Evolutionary conservation across 2,888 invertebrate species (phyloP).

Genomic region (Tetragnatha montana): DNA sequence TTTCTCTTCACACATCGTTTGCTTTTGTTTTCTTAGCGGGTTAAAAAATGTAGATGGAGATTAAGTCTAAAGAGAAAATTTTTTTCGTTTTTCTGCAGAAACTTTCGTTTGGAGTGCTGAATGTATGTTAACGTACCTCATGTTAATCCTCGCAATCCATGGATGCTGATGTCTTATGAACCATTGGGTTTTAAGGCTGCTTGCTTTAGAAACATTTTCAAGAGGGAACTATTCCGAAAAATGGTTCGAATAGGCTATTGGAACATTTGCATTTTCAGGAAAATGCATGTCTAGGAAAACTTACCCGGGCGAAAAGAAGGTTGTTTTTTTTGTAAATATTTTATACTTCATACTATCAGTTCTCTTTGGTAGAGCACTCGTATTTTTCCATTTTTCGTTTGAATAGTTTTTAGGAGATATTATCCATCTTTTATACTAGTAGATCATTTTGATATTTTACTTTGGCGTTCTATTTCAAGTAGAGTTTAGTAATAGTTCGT

Average conservation of each 20-base stretch:
- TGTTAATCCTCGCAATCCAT: conserved; percentile 42
- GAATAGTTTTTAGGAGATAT: not conserved
- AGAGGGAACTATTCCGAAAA: not conserved
- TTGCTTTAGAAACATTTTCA: not conserved
- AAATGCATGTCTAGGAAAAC: not conserved
- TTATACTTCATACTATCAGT: not conserved
- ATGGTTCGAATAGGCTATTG: not conserved
- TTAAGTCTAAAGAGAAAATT: conserved; percentile 45
- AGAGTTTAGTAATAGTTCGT: not conserved
- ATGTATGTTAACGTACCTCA: not conserved
- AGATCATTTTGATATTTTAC: not conserved
- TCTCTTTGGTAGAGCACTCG: not conserved
- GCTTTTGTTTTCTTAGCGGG: conserved; percentile 59
- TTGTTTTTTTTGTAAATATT: not conserved
- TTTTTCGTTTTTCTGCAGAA: conserved; percentile 11
- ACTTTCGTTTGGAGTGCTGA: not conserved
- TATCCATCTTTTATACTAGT: not conserved
- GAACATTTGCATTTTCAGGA: not conserved
- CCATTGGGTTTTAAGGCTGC: conserved; percentile 45
- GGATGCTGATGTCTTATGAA: conserved; percentile 45
- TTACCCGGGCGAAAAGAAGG: not conserved
- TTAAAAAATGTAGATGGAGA: conserved; percentile 63
- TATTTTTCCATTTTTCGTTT: not conserved
- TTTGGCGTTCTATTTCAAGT: not conserved
- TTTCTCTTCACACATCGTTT: conserved; percentile 59